phyloP scores from a whole-genome alignment of 2,888 invertebrate genomes.

The Macrostomum cliftonense region DNA sequence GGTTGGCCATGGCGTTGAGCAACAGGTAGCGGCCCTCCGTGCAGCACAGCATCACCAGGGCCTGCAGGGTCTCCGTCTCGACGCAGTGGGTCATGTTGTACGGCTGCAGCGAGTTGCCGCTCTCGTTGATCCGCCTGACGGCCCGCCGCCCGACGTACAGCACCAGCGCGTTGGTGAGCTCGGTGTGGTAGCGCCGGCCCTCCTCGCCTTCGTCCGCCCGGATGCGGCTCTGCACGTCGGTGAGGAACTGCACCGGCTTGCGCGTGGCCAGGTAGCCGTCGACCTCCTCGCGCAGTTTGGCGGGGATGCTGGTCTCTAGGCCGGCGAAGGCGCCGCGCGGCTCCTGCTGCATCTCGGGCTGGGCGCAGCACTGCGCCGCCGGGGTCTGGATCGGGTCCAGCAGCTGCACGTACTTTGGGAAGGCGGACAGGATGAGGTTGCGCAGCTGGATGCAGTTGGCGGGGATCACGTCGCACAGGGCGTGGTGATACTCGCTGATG shows the following conservation, averaged over 20 bases:
- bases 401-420: conserved; percentile 79
- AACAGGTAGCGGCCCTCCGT: conserved; percentile 61
- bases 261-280: conserved; percentile 86
- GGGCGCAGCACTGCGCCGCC: too few species aligned
- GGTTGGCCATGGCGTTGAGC: conserved; percentile 93
- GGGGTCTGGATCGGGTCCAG: conserved; percentile 66
- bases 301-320: not conserved
- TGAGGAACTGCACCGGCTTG: conserved; percentile 79
- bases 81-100: conserved; percentile 84
- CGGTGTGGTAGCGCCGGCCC: conserved; percentile 78
- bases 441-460: conserved; percentile 97
- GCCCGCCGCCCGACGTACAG: conserved; percentile 93
- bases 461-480: conserved; percentile 95
- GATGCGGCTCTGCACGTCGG: conserved; percentile 44
- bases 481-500: conserved; percentile 93
- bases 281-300: conserved; percentile 47
- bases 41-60: conserved; percentile 55
- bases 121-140: conserved; percentile 68
- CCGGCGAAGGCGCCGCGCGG: too few species aligned
- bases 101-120: conserved; percentile 79
- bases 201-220: conserved; percentile 41
- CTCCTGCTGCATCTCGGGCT: too few species aligned
- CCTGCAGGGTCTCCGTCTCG: conserved; percentile 99
- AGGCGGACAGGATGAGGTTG: conserved; percentile 87
- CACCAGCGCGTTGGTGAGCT: conserved; percentile 85